These are phyloP conservation scores for Drosophila nannoptera DNA, from an alignment of 1,140 invertebrate species.

Conservation along the genomic window DNA sequence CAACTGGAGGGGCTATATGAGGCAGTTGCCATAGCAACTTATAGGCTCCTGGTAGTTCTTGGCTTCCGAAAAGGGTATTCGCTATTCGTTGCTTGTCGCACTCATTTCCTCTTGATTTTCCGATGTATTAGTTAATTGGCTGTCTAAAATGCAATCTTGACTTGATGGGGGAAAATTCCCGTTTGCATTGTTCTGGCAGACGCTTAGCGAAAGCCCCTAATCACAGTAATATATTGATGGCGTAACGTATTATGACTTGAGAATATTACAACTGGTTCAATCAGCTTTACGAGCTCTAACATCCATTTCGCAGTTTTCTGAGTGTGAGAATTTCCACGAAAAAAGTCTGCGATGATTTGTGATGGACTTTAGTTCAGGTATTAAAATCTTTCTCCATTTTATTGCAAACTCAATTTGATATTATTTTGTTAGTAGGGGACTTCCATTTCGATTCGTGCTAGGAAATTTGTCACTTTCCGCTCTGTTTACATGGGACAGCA, in stretches of 20 bases:
- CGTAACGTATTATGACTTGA: constrained; percentile 26
- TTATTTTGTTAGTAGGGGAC: too few relatives aligned
- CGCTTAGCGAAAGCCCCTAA: constrained; percentile 11
- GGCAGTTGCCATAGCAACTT: not conserved
- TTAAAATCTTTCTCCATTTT: too few relatives aligned
- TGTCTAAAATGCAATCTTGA: constrained; percentile 27
- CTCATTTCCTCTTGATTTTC: constrained; percentile 4
- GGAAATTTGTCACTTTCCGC: constrained; percentile 21
- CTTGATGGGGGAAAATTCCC: constrained; percentile 13
- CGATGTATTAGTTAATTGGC: constrained; percentile 53
- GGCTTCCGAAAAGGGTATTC: not conserved
- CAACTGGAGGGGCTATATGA: not conserved
- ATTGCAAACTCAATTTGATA: not conserved
- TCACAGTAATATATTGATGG: constrained; percentile 28
- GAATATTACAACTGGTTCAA: constrained; percentile 16
- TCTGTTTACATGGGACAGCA: constrained; percentile 13
- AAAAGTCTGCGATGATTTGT: not conserved
- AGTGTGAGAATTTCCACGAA: not conserved
- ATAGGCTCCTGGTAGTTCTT: not conserved
- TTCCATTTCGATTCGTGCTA: too few relatives aligned
- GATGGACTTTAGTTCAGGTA: too few relatives aligned
- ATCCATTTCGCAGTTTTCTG: not conserved
- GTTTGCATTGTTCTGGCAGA: not conserved
- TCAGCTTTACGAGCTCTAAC: not conserved
- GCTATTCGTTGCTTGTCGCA: not conserved